These are phyloP conservation scores for Euura saliciscinereae DNA, from an alignment of 1,140 invertebrate genomes.

Conservation along the genomic window DNA sequence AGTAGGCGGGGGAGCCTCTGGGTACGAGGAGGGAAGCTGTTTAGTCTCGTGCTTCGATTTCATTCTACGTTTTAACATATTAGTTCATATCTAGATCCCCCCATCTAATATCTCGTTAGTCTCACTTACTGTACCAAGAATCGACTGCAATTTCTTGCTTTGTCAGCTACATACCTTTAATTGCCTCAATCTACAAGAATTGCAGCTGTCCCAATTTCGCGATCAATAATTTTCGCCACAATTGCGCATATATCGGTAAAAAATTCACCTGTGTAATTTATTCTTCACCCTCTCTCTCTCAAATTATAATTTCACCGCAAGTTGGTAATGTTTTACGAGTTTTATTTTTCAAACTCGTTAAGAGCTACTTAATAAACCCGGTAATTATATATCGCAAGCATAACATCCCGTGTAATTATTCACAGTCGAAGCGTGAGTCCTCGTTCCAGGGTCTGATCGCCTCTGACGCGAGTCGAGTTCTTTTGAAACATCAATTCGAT, in stretches of 20 bases:
- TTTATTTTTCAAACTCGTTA: conserved; percentile 6
- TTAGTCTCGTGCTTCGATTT: not conserved
- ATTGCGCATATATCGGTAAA: not conserved
- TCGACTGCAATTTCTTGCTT: not conserved
- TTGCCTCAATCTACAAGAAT: not conserved
- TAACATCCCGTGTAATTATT: not conserved
- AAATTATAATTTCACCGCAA: too few species aligned
- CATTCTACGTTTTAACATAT: not conserved
- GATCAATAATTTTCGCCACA: not conserved
- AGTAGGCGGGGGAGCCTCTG: not conserved
- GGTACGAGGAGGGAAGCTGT: not conserved
- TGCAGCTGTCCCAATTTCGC: not conserved
- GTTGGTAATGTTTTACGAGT: not conserved
- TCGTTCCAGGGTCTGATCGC: too few species aligned
- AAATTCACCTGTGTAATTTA: not conserved
- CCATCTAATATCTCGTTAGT: too few species aligned
- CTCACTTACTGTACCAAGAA: too few species aligned
- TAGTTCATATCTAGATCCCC: too few species aligned
- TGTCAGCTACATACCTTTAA: not conserved
- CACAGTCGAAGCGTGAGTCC: not conserved
- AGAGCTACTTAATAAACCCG: not conserved
- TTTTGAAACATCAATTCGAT: too few species aligned
- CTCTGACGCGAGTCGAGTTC: too few species aligned
- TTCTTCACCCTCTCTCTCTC: not conserved
- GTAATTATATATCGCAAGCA: not conserved